Evolutionary conservation across 2,888 invertebrate genomes (phyloP), one percentile per base, ranked within the genome.

Genomic region (Ellobium chinense): DNA sequence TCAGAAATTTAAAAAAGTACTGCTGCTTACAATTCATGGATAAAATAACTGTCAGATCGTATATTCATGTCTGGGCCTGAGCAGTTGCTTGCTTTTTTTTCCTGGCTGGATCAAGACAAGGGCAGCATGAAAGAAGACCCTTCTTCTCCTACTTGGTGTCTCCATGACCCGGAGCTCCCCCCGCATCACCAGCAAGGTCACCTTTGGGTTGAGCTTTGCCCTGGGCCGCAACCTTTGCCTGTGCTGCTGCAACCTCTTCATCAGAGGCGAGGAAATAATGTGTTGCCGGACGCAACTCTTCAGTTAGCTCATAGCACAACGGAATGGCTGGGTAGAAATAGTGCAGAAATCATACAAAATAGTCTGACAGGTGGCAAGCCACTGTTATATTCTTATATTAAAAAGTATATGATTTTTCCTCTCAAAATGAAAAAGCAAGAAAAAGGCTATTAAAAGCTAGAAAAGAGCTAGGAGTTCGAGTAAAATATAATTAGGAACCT

Each of bases 261-360:
- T 92, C 92, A 73, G 88, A 87, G 39, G 92, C 93, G 39, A 93
- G 86, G 80, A 93, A 93, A 83, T 91, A 93, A 83, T 92, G 91
- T 82, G 90, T 91, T 14, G 93, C 82, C 29, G 92, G 92, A 76
- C 89, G 89, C 76, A 93, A 84, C 80, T 93, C 84, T n/a, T 83
- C 89, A 80, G 93, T 91, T 79, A 93, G 85, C 81, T 93, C 92
- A 81, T 93, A 93, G 21, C 93, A 93, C 68, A 93, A 85, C 1
- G 93, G 93, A 78, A 93, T 92, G 82, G 92, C 92, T 92, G n/a
- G n/a, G n/a, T n/a, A n/a, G n/a, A n/a, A n/a, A n/a, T n/a, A n/a
- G n/a, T n/a, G n/a, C n/a, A n/a, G n/a, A n/a, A n/a, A n/a, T n/a
- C n/a, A n/a, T n/a, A n/a, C n/a, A n/a, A n/a, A n/a, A n/a, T n/a